Percentiles rank a stretch among this genome's conserved stretches.
Evolutionary conservation across 2,797 vertebrate species (phyloP).

Genomic region (Gouania willdenowi): DNA sequence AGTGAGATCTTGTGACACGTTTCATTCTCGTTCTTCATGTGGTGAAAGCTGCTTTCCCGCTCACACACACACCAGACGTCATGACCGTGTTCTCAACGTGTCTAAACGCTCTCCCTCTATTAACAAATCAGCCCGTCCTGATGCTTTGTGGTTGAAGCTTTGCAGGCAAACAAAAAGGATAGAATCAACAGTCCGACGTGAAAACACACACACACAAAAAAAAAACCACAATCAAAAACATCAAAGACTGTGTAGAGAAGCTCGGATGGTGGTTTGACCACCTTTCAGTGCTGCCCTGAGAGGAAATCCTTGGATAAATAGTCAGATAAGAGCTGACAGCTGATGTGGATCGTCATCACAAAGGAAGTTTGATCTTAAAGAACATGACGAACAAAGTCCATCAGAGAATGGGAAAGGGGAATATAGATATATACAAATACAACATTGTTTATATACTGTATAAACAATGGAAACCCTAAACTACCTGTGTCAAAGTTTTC

Average conservation of each 20-base stretch:
- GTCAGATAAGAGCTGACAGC: slow-evolving; percentile 41
- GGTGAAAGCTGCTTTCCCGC: slow-evolving; percentile 54
- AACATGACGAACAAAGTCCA: slow-evolving; percentile 51
- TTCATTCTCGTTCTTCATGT: slow-evolving; percentile 47
- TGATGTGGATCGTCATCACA: slow-evolving; percentile 57
- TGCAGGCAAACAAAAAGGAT: slow-evolving; percentile 36
- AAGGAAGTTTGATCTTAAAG: slow-evolving; percentile 61
- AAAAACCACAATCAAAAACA: slow-evolving; percentile 47
- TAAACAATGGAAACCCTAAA: too few species aligned
- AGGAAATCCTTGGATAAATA: slow-evolving; percentile 55
- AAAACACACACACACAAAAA: slow-evolving; percentile 55
- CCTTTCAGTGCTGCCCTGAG: slow-evolving; percentile 35
- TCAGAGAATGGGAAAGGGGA: slow-evolving; percentile 18
- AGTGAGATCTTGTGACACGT: slow-evolving; percentile 36
- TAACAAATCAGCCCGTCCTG: slow-evolving; percentile 46
- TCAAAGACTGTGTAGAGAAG: slow-evolving; percentile 48
- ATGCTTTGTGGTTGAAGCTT: slow-evolving; percentile 51
- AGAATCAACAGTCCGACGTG: slow-evolving; percentile 35
- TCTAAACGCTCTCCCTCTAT: slow-evolving; percentile 49
- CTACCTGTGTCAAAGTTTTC: too few species aligned
- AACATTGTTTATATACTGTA: too few species aligned
- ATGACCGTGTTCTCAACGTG: slow-evolving; percentile 44
- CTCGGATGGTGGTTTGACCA: slow-evolving; percentile 31
- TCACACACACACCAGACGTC: slow-evolving; percentile 68
- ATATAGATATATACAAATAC: too few species aligned